Conservation (phyloP, 2,113 vertebrate genomes). For the Globicephala melas region DNA sequence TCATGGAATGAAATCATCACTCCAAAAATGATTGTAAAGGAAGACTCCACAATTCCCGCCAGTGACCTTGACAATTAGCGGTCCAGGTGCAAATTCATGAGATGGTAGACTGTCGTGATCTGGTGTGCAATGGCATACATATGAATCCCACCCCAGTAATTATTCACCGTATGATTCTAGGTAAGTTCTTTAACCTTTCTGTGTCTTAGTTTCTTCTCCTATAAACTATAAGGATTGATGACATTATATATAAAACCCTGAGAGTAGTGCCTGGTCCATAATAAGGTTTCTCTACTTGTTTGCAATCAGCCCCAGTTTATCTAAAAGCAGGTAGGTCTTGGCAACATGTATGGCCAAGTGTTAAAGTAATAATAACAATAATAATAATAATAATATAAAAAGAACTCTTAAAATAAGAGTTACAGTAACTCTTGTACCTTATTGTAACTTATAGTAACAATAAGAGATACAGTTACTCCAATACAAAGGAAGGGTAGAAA, state of each 20-base stretch:
- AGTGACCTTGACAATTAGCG: background rate
- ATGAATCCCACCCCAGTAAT: background rate
- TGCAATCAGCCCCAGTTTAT: background rate
- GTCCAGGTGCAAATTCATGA: background rate
- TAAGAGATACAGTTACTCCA: background rate
- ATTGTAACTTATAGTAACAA: background rate
- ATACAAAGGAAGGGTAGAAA: background rate
- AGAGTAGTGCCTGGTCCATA: background rate
- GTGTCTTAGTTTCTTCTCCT: background rate
- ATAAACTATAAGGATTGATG: background rate
- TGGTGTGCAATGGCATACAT: too few relatives aligned
- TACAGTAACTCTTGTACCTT: too few relatives aligned
- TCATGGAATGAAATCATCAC: background rate
- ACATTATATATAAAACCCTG: background rate
- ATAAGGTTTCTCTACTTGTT: background rate
- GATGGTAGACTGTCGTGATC: background rate
- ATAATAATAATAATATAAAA: background rate
- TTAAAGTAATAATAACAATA: background rate
- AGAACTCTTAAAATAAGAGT: background rate
- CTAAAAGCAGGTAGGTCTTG: background rate
- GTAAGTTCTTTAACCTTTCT: background rate
- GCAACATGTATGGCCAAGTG: background rate
- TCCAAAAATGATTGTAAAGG: background rate
- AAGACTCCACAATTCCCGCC: background rate
- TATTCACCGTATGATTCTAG: background rate